These are phyloP conservation scores for Plestiodon gilberti DNA, from an alignment of 2,113 vertebrate genomes.

Conservation along the genomic window DNA sequence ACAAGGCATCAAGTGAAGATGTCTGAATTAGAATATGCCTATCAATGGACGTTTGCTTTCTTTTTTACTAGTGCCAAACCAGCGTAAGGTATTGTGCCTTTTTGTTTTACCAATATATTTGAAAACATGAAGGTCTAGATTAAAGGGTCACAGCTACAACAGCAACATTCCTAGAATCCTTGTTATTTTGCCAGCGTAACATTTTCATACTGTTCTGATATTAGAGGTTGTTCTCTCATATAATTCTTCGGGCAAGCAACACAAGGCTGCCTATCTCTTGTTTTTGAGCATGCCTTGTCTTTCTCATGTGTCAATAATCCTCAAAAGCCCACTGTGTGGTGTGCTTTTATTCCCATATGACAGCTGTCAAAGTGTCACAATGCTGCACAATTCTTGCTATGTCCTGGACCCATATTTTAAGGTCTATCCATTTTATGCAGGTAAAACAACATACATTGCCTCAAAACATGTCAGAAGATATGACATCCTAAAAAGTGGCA, in stretches of 20 bases:
- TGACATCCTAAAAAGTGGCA: slow-evolving; percentile 39
- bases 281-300: background rate
- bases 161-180: background rate
- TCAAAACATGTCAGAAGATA: slow-evolving; percentile 28
- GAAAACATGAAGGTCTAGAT: background rate
- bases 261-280: background rate
- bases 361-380: slow-evolving; percentile 30
- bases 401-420: background rate
- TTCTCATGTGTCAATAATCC: slow-evolving; percentile 20
- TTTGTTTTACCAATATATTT: background rate
- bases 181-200: slow-evolving; percentile 3
- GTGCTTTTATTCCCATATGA: slow-evolving; percentile 9
- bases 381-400: background rate
- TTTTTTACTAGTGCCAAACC: background rate
- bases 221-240: background rate
- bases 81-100: background rate
- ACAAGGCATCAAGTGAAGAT: background rate
- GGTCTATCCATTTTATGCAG: slow-evolving; percentile 21
- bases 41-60: background rate
- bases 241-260: background rate
- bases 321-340: slow-evolving; percentile 7
- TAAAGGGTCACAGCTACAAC: background rate
- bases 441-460: background rate
- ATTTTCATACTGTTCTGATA: background rate
- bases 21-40: background rate